Conservation (phyloP, 2,888 invertebrate species). For the Leucophenga maculata region DNA sequence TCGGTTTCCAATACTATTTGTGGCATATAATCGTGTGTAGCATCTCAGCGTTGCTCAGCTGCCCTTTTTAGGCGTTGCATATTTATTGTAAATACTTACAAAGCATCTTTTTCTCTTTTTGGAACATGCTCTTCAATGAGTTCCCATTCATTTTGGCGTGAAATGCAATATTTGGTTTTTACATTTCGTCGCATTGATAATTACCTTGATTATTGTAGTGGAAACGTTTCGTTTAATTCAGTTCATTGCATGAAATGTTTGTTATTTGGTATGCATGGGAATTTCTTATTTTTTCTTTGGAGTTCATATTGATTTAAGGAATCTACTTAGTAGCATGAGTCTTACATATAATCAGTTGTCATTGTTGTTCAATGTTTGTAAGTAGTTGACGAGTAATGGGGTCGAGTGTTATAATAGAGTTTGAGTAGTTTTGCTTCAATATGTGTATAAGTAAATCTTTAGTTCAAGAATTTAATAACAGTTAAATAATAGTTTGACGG, state of each 20-base stretch:
- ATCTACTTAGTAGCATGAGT: background rate
- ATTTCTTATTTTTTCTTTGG: background rate
- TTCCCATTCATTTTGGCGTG: constrained; percentile 44
- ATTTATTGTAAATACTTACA: constrained; percentile 35
- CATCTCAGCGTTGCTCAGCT: constrained; percentile 42
- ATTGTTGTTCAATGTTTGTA: no score
- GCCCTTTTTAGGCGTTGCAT: constrained; percentile 45
- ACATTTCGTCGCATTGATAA: constrained; percentile 64
- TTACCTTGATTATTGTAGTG: constrained; percentile 60
- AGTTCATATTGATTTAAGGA: background rate
- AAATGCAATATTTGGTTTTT: constrained; percentile 36
- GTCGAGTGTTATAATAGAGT: no score
- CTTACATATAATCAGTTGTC: background rate
- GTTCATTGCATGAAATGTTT: constrained; percentile 45
- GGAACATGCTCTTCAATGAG: constrained; percentile 47
- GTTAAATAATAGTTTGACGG: no score
- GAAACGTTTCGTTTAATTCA: constrained; percentile 43
- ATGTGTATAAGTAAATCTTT: background rate
- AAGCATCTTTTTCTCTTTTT: no score
- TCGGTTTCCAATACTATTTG: background rate
- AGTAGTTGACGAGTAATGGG: no score
- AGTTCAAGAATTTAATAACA: no score
- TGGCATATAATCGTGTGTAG: background rate
- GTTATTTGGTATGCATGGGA: constrained; percentile 34
- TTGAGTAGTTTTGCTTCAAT: no score